Conservation (phyloP, 2,797 vertebrate species). For the Sebastes wilsoni region DNA sequence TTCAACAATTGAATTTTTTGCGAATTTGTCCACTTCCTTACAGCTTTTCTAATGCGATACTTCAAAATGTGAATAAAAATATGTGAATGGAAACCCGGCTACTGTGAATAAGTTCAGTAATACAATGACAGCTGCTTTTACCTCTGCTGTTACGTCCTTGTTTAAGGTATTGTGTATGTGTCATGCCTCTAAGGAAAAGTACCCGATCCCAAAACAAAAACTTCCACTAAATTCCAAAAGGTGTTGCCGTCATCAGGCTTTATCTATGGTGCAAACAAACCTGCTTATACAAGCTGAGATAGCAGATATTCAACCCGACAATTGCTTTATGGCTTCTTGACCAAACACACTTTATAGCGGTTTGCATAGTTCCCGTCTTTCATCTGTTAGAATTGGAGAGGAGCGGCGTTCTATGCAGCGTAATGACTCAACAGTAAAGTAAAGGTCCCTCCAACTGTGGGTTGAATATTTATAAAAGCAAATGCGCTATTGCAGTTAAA, state of each 20-base stretch:
- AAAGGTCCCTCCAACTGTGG: neutral
- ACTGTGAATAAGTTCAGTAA: neutral
- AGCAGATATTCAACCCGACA: conserved; percentile 70
- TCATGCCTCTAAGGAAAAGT: conserved; percentile 56
- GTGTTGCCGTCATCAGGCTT: conserved; percentile 20
- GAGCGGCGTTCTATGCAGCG: neutral
- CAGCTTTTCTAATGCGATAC: too few relatives aligned
- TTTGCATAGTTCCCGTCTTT: conserved; percentile 58
- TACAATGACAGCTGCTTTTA: too few relatives aligned
- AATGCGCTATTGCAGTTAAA: neutral
- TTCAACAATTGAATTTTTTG: too few relatives aligned
- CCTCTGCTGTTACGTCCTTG: neutral
- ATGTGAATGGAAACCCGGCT: too few relatives aligned
- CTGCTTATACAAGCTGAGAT: conserved; percentile 56
- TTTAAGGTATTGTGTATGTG: conserved; percentile 28
- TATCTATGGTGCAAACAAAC: conserved; percentile 48
- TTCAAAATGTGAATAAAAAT: too few relatives aligned
- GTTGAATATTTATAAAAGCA: conserved; percentile 18
- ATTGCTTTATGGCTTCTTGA: conserved; percentile 69
- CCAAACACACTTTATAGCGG: conserved; percentile 64
- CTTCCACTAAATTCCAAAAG: conserved; percentile 41
- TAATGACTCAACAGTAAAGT: conserved; percentile 34
- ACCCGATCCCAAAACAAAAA: conserved; percentile 21
- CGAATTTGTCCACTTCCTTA: too few relatives aligned
- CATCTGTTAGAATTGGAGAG: conserved; percentile 18